These are phyloP conservation scores for Prochilodus magdalenae DNA, from an alignment of 2,113 vertebrate species.

Conservation along the genomic window DNA sequence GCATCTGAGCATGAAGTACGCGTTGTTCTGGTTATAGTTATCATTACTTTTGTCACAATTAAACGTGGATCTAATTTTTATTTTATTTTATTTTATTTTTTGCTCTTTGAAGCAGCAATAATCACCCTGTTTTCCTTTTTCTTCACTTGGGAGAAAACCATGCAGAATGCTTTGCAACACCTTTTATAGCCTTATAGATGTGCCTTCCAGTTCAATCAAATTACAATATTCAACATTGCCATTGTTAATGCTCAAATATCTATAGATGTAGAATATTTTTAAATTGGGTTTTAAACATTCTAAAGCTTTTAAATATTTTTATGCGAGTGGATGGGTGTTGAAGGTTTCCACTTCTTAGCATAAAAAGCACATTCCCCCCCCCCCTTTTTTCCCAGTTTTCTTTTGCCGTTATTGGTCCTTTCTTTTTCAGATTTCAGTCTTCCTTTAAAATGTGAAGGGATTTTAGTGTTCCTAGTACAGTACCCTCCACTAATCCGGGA, in stretches of 20 bases:
- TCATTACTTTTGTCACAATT: slow-evolving; percentile 46
- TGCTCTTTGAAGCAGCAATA: slow-evolving; percentile 92
- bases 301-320: slow-evolving; percentile 76
- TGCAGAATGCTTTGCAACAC: slow-evolving; percentile 86
- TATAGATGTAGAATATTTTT: slow-evolving; percentile 52
- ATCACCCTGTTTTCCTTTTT: slow-evolving; percentile 80
- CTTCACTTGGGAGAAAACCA: slow-evolving; percentile 75
- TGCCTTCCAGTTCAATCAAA: slow-evolving; percentile 90
- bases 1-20: slow-evolving; percentile 57
- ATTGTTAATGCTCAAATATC: slow-evolving; percentile 60
- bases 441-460: slow-evolving; percentile 65
- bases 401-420: slow-evolving; percentile 59
- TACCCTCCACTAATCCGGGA: slow-evolving; percentile 39
- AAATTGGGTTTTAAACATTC: slow-evolving; percentile 78
- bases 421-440: slow-evolving; percentile 65
- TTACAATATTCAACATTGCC: slow-evolving; percentile 70
- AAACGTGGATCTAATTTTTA: slow-evolving; percentile 26
- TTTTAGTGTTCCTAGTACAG: slow-evolving; percentile 63
- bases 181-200: slow-evolving; percentile 92
- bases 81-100: slow-evolving; percentile 62
- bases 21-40: slow-evolving; percentile 41
- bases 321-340: slow-evolving; percentile 75
- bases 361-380: slow-evolving; percentile 68
- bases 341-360: slow-evolving; percentile 76
- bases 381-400: too few relatives aligned